These are phyloP conservation scores for Columba livia DNA, from an alignment of 2,113 vertebrate species.

Conservation along the genomic window DNA sequence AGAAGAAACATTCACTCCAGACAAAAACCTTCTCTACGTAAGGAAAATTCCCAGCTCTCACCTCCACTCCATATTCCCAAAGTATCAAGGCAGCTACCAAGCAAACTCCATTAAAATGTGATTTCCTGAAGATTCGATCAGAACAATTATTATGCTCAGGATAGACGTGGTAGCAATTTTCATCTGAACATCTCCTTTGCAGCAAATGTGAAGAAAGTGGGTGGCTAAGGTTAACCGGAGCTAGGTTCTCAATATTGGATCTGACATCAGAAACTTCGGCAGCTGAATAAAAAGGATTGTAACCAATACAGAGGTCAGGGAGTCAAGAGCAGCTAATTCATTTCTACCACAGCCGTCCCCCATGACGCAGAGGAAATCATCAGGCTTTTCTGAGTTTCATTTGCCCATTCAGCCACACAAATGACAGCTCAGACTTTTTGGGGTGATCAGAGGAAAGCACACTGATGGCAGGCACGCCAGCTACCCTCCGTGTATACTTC, in stretches of 20 bases:
- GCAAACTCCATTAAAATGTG: neutral
- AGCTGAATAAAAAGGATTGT: neutral
- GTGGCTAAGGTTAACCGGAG: neutral
- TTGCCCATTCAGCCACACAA: neutral
- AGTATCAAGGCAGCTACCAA: neutral
- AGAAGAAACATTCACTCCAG: neutral
- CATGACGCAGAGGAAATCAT: neutral
- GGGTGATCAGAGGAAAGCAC: neutral
- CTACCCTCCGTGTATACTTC: neutral
- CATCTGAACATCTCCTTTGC: neutral
- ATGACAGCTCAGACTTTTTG: neutral
- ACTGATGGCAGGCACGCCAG: neutral
- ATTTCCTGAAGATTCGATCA: neutral
- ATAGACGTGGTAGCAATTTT: neutral
- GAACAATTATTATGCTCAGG: neutral
- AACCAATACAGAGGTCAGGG: neutral
- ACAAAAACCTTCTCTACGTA: neutral
- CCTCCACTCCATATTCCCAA: neutral
- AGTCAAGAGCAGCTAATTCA: neutral
- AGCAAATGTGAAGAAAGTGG: neutral
- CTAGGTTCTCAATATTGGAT: neutral
- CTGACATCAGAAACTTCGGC: neutral
- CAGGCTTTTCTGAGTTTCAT: neutral
- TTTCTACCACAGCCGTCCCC: neutral
- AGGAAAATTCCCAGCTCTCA: neutral